Percentiles rank a stretch among this genome's conserved stretches.
Conservation (phyloP, 2,888 invertebrate genomes). For the Pandemis heparana region DNA sequence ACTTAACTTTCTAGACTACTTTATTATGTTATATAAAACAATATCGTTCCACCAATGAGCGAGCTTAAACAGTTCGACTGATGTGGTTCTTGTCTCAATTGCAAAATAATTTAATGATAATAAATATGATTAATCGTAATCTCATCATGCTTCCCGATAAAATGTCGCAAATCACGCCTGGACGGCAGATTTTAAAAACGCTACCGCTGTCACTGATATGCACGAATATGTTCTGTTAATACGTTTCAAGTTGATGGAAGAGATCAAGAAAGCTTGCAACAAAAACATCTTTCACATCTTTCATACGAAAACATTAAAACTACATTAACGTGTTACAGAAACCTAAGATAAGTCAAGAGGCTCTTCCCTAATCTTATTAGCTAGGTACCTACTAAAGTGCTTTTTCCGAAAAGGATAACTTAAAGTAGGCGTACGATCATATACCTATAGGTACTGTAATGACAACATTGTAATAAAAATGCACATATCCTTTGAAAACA, state of each 20-base stretch:
- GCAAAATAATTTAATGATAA: slow-evolving; percentile 13
- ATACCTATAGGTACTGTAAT: too few relatives aligned
- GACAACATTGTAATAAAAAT: too few relatives aligned
- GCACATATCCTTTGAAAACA: too few relatives aligned
- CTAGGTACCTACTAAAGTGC: too few relatives aligned
- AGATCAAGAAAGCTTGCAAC: too few relatives aligned
- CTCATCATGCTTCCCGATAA: slow-evolving; percentile 18
- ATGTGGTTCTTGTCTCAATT: slow-evolving; percentile 1
- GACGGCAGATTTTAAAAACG: background rate
- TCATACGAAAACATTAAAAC: too few relatives aligned
- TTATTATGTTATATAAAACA: background rate
- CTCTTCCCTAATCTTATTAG: too few relatives aligned
- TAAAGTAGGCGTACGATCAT: too few relatives aligned
- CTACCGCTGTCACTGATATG: background rate
- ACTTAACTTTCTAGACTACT: background rate
- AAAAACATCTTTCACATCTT: too few relatives aligned
- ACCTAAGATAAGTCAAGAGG: too few relatives aligned
- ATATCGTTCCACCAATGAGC: background rate
- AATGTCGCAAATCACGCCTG: slow-evolving; percentile 14
- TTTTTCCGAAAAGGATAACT: too few relatives aligned
- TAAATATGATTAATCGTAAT: slow-evolving; percentile 14
- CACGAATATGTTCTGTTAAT: background rate
- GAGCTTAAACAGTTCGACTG: background rate
- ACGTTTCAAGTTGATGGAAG: background rate
- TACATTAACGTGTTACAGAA: too few relatives aligned